A percentile compares a stretch with the other conserved stretches of the same genome.
Conservation (phyloP, 1,140 invertebrate genomes). For the Drosophila erecta region DNA sequence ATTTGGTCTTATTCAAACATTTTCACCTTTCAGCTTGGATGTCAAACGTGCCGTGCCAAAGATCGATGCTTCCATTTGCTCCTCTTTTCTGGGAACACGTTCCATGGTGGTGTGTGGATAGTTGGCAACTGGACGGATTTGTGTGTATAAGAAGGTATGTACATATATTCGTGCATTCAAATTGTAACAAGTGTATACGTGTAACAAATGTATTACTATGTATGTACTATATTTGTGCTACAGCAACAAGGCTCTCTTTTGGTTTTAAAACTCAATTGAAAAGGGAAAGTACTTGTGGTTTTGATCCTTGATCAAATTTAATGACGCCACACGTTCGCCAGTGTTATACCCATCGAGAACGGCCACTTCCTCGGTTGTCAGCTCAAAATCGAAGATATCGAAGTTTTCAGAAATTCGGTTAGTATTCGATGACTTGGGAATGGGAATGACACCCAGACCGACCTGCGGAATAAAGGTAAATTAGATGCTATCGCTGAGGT, state of each 20-base stretch:
- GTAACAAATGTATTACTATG: conserved; percentile 24
- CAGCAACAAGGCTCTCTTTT: neutral
- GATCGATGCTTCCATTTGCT: conserved; percentile 22
- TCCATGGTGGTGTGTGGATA: neutral
- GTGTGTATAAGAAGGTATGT: neutral
- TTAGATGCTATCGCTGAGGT: neutral
- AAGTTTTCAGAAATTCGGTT: conserved; percentile 90
- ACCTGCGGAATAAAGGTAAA: conserved; percentile 34
- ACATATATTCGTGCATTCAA: neutral
- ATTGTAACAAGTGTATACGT: neutral
- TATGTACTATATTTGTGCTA: neutral
- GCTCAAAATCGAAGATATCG: conserved; percentile 89
- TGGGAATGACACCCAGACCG: conserved; percentile 86
- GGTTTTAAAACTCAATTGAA: conserved; percentile 85
- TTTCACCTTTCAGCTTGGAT: conserved; percentile 9
- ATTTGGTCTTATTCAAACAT: conserved; percentile 24
- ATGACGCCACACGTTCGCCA: conserved; percentile 86
- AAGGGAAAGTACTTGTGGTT: conserved; percentile 88
- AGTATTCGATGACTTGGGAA: conserved; percentile 91
- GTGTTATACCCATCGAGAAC: conserved; percentile 87
- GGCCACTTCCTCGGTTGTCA: conserved; percentile 87
- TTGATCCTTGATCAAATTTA: conserved; percentile 73
- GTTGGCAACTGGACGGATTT: neutral
- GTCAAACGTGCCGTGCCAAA: conserved; percentile 27
- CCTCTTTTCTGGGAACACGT: neutral